These are phyloP conservation scores for Cyrtorhinus lividipennis DNA, from an alignment of 1,140 invertebrate genomes.

Conservation along the genomic window DNA sequence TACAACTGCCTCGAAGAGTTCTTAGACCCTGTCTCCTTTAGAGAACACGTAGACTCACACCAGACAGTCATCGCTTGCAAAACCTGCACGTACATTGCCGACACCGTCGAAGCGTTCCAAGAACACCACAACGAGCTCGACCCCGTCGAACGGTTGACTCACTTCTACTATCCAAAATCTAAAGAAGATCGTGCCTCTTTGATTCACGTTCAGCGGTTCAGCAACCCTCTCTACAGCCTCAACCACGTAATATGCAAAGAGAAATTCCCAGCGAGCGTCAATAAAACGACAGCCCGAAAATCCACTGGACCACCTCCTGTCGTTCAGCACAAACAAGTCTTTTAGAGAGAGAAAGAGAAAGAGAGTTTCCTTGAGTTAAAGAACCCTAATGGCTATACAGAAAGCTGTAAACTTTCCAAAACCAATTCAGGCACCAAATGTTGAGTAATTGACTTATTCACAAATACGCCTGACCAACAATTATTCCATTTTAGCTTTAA, in stretches of 20 bases:
- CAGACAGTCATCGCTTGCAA: not conserved
- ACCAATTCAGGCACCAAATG: too few relatives aligned
- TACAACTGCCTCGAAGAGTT: conserved; percentile 2
- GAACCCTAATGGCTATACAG: too few relatives aligned
- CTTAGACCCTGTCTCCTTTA: not conserved
- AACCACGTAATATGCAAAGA: not conserved
- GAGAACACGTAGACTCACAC: not conserved
- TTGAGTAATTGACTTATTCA: too few relatives aligned
- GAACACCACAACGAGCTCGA: not conserved
- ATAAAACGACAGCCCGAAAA: not conserved
- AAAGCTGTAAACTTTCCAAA: too few relatives aligned
- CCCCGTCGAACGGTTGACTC: not conserved
- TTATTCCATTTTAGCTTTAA: too few relatives aligned
- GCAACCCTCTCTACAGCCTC: conserved; percentile 1
- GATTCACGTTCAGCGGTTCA: not conserved
- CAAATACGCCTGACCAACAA: too few relatives aligned
- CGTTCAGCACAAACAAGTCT: too few relatives aligned
- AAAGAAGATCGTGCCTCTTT: not conserved
- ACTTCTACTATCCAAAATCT: not conserved
- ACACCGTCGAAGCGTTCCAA: not conserved
- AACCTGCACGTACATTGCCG: conserved; percentile 3
- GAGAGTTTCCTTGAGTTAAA: too few relatives aligned
- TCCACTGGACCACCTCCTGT: not conserved
- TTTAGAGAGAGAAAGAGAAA: too few relatives aligned
- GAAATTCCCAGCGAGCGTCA: too few relatives aligned